A percentile compares a stretch with the other conserved stretches of the same genome.
Evolutionary conservation across 1,140 invertebrate genomes (phyloP).

Genomic region (Phthorimaea operculella): DNA sequence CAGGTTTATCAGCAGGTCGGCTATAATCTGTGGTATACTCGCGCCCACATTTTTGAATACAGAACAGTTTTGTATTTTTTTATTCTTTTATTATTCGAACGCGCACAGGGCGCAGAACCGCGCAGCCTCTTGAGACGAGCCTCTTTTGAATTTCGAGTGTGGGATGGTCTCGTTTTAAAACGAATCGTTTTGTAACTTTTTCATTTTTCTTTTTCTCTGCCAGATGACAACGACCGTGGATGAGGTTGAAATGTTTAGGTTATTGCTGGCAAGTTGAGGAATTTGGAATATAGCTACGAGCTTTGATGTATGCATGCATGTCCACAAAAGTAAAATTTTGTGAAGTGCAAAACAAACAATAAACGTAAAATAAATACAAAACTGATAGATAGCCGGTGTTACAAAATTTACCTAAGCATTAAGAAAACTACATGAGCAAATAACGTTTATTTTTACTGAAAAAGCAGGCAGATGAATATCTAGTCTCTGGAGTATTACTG

Average conservation of each 20-base stretch:
- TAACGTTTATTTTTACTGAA: too few relatives aligned
- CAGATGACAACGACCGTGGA: background rate
- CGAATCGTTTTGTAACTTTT: conserved; percentile 12
- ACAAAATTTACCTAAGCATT: too few relatives aligned
- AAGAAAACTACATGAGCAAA: too few relatives aligned
- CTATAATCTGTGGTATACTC: background rate
- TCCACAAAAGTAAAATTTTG: too few relatives aligned
- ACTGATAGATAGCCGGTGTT: too few relatives aligned
- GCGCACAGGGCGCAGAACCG: background rate
- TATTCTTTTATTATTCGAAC: background rate
- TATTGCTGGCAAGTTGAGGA: background rate
- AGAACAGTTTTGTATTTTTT: background rate
- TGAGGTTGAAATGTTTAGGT: background rate
- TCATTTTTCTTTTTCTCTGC: conserved; percentile 8
- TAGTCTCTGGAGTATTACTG: too few relatives aligned
- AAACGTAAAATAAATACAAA: too few relatives aligned
- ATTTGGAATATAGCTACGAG: too few relatives aligned
- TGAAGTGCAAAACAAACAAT: too few relatives aligned
- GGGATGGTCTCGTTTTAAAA: conserved; percentile 21
- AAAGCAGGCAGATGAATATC: too few relatives aligned
- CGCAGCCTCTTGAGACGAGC: conserved; percentile 12
- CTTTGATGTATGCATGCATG: too few relatives aligned
- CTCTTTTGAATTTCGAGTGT: conserved; percentile 20
- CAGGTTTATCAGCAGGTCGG: too few relatives aligned
- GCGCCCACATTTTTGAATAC: background rate